These are phyloP conservation scores for Batillaria attramentaria DNA, from an alignment of 1,140 invertebrate genomes.

Conservation along the genomic window DNA sequence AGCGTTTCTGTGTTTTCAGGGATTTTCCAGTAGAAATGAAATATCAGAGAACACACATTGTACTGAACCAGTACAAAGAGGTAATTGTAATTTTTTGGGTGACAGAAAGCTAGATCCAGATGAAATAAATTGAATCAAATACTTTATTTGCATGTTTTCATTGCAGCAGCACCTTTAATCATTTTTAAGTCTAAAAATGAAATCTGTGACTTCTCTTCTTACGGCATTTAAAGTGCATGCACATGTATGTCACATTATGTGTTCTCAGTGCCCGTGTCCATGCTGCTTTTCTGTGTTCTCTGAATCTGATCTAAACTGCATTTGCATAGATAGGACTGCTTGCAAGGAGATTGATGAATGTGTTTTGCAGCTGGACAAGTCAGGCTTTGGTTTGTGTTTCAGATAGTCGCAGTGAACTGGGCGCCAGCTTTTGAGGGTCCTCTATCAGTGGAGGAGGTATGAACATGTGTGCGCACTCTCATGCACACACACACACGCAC, in stretches of 20 bases:
- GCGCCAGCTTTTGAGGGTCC: conserved; percentile 67
- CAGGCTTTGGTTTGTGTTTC: conserved; percentile 44
- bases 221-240: too few species aligned
- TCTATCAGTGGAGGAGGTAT: conserved; percentile 43
- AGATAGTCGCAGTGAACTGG: conserved; percentile 66
- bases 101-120: too few species aligned
- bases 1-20: conserved; percentile 40
- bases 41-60: conserved; percentile 66
- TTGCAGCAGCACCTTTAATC: neutral
- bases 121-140: neutral
- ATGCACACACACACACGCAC: too few species aligned
- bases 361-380: too few species aligned
- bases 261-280: too few species aligned
- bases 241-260: too few species aligned
- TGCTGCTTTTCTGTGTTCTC: too few species aligned
- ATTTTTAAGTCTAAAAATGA: neutral
- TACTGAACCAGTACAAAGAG: conserved; percentile 54
- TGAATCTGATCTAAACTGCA: too few species aligned
- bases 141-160: neutral
- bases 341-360: too few species aligned
- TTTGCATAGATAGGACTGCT: too few species aligned
- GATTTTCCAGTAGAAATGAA: conserved; percentile 63
- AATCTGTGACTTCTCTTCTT: too few species aligned
- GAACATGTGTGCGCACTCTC: too few species aligned
- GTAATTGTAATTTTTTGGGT: conserved; percentile 40